Percentiles rank a stretch among this genome's conserved stretches.
phyloP scores from a whole-genome alignment of 1,140 invertebrate genomes.

The Atta colombica region DNA sequence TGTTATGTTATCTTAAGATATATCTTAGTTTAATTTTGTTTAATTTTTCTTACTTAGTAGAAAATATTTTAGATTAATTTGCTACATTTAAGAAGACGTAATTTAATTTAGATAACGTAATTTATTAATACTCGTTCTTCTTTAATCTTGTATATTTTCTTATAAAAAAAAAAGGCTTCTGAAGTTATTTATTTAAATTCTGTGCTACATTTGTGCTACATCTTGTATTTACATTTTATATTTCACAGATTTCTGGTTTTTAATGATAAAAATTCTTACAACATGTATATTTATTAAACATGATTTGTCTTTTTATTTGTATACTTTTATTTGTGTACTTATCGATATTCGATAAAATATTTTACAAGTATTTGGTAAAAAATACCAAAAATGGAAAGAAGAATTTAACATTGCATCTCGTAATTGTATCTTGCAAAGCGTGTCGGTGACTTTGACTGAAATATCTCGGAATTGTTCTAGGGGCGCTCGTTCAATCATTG shows the following conservation, averaged over 20 bases:
- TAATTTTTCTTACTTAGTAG: background rate
- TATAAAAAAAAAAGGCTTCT: background rate
- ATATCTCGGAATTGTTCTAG: slow-evolving; percentile 60
- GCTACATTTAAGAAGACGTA: background rate
- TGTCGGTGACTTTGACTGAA: background rate
- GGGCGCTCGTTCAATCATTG: slow-evolving; percentile 91
- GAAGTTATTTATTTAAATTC: background rate
- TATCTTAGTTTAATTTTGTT: too few species aligned
- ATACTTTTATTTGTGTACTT: background rate
- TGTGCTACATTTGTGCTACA: background rate
- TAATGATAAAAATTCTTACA: background rate
- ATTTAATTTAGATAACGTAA: too few species aligned
- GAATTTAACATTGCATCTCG: background rate
- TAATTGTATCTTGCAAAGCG: slow-evolving; percentile 6
- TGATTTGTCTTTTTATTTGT: background rate
- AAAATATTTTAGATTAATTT: background rate
- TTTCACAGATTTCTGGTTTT: background rate
- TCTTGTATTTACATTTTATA: background rate
- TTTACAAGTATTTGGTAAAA: background rate
- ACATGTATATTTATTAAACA: background rate
- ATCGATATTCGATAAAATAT: slow-evolving; percentile 9
- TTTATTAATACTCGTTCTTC: background rate
- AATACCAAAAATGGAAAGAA: background rate
- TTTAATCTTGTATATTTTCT: background rate
- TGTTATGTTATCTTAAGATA: too few species aligned